Conservation (phyloP, 1,140 invertebrate species). For the Nephila pilipes region DNA sequence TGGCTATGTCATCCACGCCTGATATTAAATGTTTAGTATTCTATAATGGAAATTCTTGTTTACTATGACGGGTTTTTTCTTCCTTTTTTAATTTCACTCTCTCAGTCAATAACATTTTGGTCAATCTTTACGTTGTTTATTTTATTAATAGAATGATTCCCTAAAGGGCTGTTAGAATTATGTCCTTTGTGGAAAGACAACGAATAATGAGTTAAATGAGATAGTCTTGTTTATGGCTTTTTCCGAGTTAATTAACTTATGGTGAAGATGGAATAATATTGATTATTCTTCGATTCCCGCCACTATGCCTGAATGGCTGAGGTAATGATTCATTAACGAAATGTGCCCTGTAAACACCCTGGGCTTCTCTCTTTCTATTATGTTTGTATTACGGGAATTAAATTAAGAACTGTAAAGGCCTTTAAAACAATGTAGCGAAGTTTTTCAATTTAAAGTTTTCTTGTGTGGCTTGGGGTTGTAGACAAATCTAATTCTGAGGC, state of each 20-base stretch:
- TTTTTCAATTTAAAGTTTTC: too few species aligned
- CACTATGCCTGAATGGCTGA: not conserved
- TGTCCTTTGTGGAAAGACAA: not conserved
- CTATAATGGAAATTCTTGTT: not conserved
- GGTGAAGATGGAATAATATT: not conserved
- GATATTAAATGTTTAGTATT: not conserved
- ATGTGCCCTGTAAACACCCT: not conserved
- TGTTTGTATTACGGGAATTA: too few species aligned
- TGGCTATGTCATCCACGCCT: not conserved
- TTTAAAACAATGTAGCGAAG: too few species aligned
- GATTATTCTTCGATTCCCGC: not conserved
- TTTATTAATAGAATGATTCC: not conserved
- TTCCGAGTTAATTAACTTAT: not conserved
- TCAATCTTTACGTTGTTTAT: not conserved
- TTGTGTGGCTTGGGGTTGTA: too few species aligned
- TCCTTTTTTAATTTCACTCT: not conserved
- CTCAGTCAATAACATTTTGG: not conserved
- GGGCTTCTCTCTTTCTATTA: too few species aligned
- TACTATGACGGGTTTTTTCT: not conserved
- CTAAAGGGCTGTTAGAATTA: not conserved
- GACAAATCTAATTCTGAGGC: too few species aligned
- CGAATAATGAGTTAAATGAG: not conserved
- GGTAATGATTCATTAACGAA: not conserved
- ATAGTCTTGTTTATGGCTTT: not conserved
- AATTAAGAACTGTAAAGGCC: too few species aligned